Conservation (phyloP, 2,113 vertebrate genomes). For the Ardeotis arabs region DNA sequence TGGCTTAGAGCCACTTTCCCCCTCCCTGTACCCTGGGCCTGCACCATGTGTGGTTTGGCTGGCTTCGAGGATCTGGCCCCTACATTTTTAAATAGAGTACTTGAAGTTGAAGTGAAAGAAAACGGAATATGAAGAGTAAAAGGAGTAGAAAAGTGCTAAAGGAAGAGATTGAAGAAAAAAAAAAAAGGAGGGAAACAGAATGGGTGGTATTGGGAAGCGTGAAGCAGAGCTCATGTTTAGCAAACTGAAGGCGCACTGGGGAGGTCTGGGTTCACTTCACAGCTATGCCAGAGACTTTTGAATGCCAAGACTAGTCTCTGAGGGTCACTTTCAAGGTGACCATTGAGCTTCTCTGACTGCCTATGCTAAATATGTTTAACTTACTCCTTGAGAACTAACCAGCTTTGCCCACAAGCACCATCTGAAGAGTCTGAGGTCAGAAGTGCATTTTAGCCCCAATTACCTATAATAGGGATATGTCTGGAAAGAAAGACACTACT, state of each 20-base stretch:
- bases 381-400: background rate
- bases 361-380: background rate
- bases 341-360: background rate
- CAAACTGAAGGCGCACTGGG: background rate
- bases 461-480: background rate
- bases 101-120: slow-evolving; percentile 38
- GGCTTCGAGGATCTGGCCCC: slow-evolving; percentile 41
- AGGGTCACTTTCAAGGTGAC: background rate
- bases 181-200: background rate
- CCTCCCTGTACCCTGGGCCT: slow-evolving; percentile 13
- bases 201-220: slow-evolving; percentile 3
- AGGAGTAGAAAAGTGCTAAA: slow-evolving; percentile 17
- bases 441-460: background rate
- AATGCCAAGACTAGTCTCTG: background rate
- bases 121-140: slow-evolving; percentile 10
- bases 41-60: slow-evolving; percentile 67
- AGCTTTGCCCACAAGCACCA: background rate
- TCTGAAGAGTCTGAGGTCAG: background rate
- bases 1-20: slow-evolving; percentile 58
- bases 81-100: slow-evolving; percentile 41
- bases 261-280: background rate
- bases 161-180: background rate
- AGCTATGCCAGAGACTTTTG: background rate
- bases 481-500: background rate
- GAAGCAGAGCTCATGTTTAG: slow-evolving; percentile 4